Evolutionary conservation across 2,888 invertebrate species (phyloP), one percentile per base, ranked within the genome.

Genomic region (Suillia variegata): DNA sequence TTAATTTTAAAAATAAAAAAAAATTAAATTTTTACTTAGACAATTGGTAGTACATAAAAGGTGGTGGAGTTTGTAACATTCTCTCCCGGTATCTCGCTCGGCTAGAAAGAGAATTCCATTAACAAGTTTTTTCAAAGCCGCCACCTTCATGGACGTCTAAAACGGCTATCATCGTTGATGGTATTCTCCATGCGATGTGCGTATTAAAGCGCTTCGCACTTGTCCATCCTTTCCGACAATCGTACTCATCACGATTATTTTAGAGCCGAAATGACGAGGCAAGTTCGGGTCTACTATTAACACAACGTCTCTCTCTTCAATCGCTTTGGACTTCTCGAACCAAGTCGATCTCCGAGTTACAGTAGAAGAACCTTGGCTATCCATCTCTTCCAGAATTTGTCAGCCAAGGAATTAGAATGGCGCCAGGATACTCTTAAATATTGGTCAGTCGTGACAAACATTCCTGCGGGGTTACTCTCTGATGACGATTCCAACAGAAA

Each of bases 341-440:
- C 58, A 63, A n/a, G 34, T 56, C n/a, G 56, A 55, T 24, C 61
- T 54, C 17, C 61, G 24, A 1, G 61, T 61, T 26, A 70, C 38
- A 2, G 64, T 65, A 1, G 68, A 1, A 71, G 54, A 31, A 70
- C 65, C 34, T 71, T 75, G 60, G 74, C 74, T 64, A 69, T 13
- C 73, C 75, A 76, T 2, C 71, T 31, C 6, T 17, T 26, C 72
- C 71, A 74, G 47, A 72, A 70, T 54, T 52, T 54, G 47, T 71
- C 66, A 0, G 69, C 55, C 1, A 69, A 53, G 3, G 62, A 38
- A 50, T 67, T 61, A 0, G 66, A 65, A n/a, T 63, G 38, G 3
- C 67, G 58, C 67, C 68, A 70, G 2, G 56, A 54, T 53, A 79
- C 82, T 2, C 61, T 49, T 2, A 67, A 50, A 21, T 42, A 54